A percentile compares a stretch with the other conserved stretches of the same genome.
Evolutionary conservation across 1,140 invertebrate genomes (phyloP).

Genomic region (Philaenus spumarius): DNA sequence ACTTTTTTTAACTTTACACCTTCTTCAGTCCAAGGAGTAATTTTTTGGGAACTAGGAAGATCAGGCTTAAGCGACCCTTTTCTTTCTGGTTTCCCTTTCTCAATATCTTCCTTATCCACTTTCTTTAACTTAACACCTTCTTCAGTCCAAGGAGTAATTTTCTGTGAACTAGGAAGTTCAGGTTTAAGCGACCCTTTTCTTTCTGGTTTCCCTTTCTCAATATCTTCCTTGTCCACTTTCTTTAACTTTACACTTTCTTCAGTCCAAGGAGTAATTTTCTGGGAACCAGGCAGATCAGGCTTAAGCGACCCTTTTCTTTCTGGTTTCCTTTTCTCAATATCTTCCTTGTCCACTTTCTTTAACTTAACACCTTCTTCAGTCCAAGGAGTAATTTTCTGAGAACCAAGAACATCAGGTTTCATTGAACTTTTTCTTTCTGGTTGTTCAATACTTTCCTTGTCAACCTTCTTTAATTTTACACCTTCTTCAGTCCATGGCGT

Average conservation of each 20-base stretch:
- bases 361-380: conserved; percentile 7
- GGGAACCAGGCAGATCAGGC: not conserved
- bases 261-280: conserved; percentile 33
- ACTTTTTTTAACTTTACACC: conserved; percentile 7
- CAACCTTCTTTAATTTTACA: conserved; percentile 32
- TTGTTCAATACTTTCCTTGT: not conserved
- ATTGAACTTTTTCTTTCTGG: conserved; percentile 4
- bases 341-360: conserved; percentile 10
- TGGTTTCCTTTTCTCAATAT: conserved; percentile 14
- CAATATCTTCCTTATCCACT: not conserved
- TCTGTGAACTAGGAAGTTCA: not conserved
- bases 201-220: conserved; percentile 39
- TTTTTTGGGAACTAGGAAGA: not conserved
- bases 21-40: conserved; percentile 5
- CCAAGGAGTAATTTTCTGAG: conserved; percentile 3
- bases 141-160: conserved; percentile 11
- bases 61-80: conserved; percentile 5
- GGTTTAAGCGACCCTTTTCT: not conserved
- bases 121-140: not conserved
- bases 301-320: conserved; percentile 1
- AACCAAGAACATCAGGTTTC: not conserved
- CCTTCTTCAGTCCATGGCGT: conserved; percentile 38
- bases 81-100: no score
- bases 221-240: conserved; percentile 25
- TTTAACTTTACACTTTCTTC: conserved; percentile 36